A percentile compares a stretch with the other conserved stretches of the same genome.
These are phyloP conservation scores for Hippasteria phrygiana DNA, from an alignment of 53 echinoderm and acorn worm genomes.

Conservation along the genomic window DNA sequence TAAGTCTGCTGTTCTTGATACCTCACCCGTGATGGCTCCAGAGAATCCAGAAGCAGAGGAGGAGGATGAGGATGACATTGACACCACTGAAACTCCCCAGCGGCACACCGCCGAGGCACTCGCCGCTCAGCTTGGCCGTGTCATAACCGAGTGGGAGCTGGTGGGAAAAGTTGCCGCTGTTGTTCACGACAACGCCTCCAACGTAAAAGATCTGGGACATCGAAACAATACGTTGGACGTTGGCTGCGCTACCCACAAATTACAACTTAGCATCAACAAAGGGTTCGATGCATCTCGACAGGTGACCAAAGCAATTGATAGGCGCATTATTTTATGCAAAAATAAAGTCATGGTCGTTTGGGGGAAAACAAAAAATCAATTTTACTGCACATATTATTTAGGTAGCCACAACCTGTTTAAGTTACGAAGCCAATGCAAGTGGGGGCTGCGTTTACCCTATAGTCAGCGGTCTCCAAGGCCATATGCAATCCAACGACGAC, in stretches of 20 bases:
- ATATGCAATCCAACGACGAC: not conserved
- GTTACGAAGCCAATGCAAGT: not conserved
- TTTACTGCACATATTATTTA: not conserved
- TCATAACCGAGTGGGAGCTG: too few species aligned
- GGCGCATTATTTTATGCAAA: not conserved
- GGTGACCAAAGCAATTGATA: not conserved
- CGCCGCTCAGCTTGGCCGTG: too few species aligned
- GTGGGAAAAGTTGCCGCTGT: conserved; percentile 32
- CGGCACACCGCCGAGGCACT: too few species aligned
- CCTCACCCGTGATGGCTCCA: too few species aligned
- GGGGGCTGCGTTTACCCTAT: conserved; percentile 8
- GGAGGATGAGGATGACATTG: too few species aligned
- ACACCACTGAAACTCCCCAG: too few species aligned
- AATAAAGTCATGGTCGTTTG: not conserved
- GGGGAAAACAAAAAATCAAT: not conserved
- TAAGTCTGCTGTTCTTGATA: too few species aligned
- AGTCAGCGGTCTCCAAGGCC: not conserved
- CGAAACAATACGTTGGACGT: conserved; percentile 17
- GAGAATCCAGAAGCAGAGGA: too few species aligned
- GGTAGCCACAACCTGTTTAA: conserved; percentile 1
- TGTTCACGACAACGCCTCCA: too few species aligned
- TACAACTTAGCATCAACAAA: conserved; percentile 51
- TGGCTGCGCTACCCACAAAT: conserved; percentile 60
- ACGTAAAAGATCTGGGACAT: conserved; percentile 1
- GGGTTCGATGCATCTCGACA: not conserved